Evolutionary conservation across 2,888 invertebrate genomes (phyloP), one percentile per base, ranked within the genome.

Genomic region (Oxytorus armatus): DNA sequence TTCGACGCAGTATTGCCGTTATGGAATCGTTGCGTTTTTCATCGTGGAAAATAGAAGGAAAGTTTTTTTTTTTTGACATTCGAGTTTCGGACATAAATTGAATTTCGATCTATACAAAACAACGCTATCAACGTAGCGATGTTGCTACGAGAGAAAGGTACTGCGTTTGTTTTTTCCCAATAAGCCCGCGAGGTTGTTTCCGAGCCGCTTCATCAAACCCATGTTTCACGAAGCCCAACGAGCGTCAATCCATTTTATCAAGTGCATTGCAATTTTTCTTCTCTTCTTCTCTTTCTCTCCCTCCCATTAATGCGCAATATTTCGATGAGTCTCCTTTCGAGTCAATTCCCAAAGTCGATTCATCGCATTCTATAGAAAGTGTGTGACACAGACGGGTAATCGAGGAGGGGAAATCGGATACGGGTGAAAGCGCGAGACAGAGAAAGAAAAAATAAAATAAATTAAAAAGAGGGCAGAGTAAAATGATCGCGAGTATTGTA

Each of bases 211-310:
- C 36, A 7, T 11, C 39, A 69, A 69, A 55, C 57, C 57, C 42
- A 29, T 59, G 42, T 59, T 51, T 68, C 14, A 55, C 63, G 23
- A 79, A 79, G 78, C 68, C 63, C 16, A 55, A 36, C 73, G 49
- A 63, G 63, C 49, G 68, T 36, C 59, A 23, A 25, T n/a, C 55
- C 11, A 44, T 61, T 73, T 51, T 42, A 68, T 78, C 61, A 51
- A 25, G 33, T n/a, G 33, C 33, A 21, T n/a, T 21, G 63, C 78
- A 23, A 61, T 42, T 42, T 61, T 16, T 68, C 36, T 42, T 49
- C 8, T 10, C 44, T 44, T 18, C 18, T 4, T 42, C 44, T 16
- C 49, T 21, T 47, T 47, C 4, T 47, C 29, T 57, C 14, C 23
- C 49, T 39, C 11, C 23, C 57, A n/a, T 55, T 57, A 18, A 59